Percentiles rank a stretch among this genome's conserved stretches.
Evolutionary conservation across 1,140 invertebrate species (phyloP).

Genomic region (Bombus vancouverensis): DNA sequence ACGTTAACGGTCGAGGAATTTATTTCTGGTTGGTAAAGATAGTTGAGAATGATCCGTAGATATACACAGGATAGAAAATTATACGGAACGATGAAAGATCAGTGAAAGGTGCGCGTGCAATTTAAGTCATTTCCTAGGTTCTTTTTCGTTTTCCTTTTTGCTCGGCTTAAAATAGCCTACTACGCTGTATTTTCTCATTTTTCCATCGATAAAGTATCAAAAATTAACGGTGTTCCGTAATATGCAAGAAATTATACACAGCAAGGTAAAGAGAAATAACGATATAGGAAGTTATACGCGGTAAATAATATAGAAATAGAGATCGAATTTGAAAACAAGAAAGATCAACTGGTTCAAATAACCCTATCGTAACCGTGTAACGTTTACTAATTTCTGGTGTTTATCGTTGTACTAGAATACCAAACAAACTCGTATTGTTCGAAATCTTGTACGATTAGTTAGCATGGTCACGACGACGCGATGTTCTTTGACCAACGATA

Average conservation of each 20-base stretch:
- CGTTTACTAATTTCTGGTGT: not conserved
- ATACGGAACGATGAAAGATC: not conserved
- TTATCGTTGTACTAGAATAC: not conserved
- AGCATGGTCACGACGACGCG: not conserved
- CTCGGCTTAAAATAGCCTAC: too few species aligned
- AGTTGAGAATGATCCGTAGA: not conserved
- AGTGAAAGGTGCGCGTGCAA: too few species aligned
- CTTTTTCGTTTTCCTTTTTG: too few species aligned
- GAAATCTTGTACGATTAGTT: not conserved
- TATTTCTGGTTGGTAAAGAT: not conserved
- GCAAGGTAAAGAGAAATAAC: too few species aligned
- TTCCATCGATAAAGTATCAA: too few species aligned
- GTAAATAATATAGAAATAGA: too few species aligned
- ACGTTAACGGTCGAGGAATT: not conserved
- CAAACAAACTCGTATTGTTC: not conserved
- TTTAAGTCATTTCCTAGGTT: too few species aligned
- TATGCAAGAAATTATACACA: too few species aligned
- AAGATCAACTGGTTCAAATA: not conserved
- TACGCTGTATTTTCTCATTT: too few species aligned
- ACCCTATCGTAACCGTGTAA: not conserved
- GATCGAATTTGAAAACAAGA: too few species aligned
- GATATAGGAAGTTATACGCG: too few species aligned
- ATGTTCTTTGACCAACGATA: conserved; percentile 37
- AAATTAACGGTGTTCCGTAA: too few species aligned
- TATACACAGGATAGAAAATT: not conserved